Percentiles rank a stretch among this genome's conserved stretches.
These are phyloP conservation scores for Porites lobata DNA, from an alignment of 92 coral and sea anemone genomes.

Conservation along the genomic window DNA sequence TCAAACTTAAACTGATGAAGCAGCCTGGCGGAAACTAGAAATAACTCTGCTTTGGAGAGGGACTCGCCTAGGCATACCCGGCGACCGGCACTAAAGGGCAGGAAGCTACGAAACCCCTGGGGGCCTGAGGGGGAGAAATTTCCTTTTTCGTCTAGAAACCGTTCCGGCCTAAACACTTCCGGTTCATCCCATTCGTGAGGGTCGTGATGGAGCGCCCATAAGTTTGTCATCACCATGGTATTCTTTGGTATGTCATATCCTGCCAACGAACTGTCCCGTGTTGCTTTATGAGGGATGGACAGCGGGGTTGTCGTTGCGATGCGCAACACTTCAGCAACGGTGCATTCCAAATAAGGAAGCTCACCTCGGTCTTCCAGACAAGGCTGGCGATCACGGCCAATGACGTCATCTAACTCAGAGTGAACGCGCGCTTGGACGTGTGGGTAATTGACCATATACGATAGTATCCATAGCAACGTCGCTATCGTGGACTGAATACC, in stretches of 20 bases:
- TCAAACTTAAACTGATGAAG: slow-evolving; percentile 81
- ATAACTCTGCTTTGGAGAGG: slow-evolving; percentile 83
- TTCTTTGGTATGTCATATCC: slow-evolving; percentile 74
- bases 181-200: slow-evolving; percentile 74
- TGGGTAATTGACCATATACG: slow-evolving; percentile 74
- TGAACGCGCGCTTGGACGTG: slow-evolving; percentile 71
- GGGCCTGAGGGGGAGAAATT: slow-evolving; percentile 64
- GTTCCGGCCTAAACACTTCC: slow-evolving; percentile 71
- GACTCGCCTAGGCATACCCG: slow-evolving; percentile 90
- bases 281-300: slow-evolving; percentile 77
- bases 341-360: slow-evolving; percentile 68
- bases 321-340: slow-evolving; percentile 71
- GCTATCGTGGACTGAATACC: slow-evolving; percentile 77
- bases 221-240: slow-evolving; percentile 83
- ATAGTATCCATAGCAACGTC: slow-evolving; percentile 79
- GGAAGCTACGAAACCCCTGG: slow-evolving; percentile 59
- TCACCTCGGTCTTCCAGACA: slow-evolving; percentile 64
- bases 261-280: slow-evolving; percentile 58
- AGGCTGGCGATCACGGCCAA: slow-evolving; percentile 76
- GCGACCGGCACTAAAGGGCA: slow-evolving; percentile 92
- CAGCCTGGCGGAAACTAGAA: slow-evolving; percentile 81
- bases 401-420: slow-evolving; percentile 66
- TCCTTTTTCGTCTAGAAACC: slow-evolving; percentile 63
- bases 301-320: slow-evolving; percentile 68
- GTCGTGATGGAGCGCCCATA: slow-evolving; percentile 94